A percentile compares a stretch with the other conserved stretches of the same genome.
Conservation (phyloP, 2,888 invertebrate genomes). For the Troides aeacus region DNA sequence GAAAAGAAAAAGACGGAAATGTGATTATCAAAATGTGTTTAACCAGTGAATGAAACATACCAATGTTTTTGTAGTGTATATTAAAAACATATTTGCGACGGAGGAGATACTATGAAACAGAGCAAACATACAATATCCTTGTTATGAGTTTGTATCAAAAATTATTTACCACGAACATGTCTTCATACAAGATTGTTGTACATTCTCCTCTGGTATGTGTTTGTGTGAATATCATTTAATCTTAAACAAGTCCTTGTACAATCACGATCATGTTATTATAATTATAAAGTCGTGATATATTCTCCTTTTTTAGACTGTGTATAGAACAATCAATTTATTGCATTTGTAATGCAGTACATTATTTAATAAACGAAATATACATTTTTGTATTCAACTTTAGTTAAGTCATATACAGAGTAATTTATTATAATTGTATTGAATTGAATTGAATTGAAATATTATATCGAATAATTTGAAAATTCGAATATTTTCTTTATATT, state of each 20-base stretch:
- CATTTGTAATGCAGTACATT: conserved; percentile 57
- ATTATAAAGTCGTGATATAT: conserved; percentile 47
- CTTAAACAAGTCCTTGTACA: not conserved
- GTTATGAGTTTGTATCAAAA: conserved; percentile 7
- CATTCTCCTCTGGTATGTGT: conserved; percentile 43
- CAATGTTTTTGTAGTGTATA: conserved; percentile 61
- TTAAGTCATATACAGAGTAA: conserved; percentile 52
- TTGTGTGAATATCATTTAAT: not conserved
- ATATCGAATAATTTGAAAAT: conserved; percentile 13
- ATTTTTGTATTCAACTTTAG: conserved; percentile 62
- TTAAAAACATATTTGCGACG: conserved; percentile 52
- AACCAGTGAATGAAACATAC: conserved; percentile 69
- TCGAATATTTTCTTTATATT: conserved; percentile 24
- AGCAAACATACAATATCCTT: conserved; percentile 33
- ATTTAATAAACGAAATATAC: conserved; percentile 63
- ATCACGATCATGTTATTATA: conserved; percentile 42
- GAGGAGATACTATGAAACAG: conserved; percentile 47
- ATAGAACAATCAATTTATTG: conserved; percentile 17
- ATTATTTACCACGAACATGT: not conserved
- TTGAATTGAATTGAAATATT: conserved; percentile 6
- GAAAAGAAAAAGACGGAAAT: conserved; percentile 78
- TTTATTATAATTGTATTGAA: conserved; percentile 42
- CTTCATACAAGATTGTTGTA: conserved; percentile 38
- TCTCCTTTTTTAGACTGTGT: conserved; percentile 61
- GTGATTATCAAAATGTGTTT: conserved; percentile 66